Evolutionary conservation across 2,888 invertebrate species (phyloP).

Genomic region (Mylabris sibirica): DNA sequence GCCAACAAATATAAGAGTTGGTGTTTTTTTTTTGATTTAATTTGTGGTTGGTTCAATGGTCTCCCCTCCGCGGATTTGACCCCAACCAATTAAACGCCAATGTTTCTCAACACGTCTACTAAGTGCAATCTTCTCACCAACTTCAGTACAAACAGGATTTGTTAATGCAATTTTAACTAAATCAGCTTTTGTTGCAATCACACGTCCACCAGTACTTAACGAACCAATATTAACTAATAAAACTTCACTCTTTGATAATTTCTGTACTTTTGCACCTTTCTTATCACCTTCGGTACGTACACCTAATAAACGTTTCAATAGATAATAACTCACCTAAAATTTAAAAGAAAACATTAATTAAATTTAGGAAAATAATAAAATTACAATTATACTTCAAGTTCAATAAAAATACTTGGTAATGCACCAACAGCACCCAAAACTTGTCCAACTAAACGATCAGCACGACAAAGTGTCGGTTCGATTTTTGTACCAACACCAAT

Average conservation of each 20-base stretch:
- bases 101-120: constrained; percentile 99
- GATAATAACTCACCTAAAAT: constrained; percentile 79
- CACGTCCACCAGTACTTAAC: constrained; percentile 95
- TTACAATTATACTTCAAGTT: constrained; percentile 80
- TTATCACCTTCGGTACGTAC: constrained; percentile 99
- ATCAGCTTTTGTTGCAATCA: constrained; percentile 93
- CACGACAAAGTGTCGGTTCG: constrained; percentile 97
- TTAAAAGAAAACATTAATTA: constrained; percentile 18
- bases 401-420: constrained; percentile 95
- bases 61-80: constrained; percentile 96
- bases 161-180: constrained; percentile 96
- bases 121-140: constrained; percentile 98
- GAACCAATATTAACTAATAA: constrained; percentile 99
- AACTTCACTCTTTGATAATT: constrained; percentile 87
- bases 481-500: constrained; percentile 99
- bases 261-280: constrained; percentile 97
- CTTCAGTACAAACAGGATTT: constrained; percentile 98
- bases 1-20: constrained; percentile 8
- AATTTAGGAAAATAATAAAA: constrained; percentile 8
- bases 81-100: constrained; percentile 99
- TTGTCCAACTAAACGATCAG: constrained; percentile 98
- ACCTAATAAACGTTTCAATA: constrained; percentile 93
- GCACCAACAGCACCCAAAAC: constrained; percentile 91
- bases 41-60: constrained; percentile 80
- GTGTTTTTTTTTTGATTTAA: constrained; percentile 37